A percentile compares a stretch with the other conserved stretches of the same genome.
Conservation (phyloP, 2,113 vertebrate genomes). For the Struthidea cinerea region DNA sequence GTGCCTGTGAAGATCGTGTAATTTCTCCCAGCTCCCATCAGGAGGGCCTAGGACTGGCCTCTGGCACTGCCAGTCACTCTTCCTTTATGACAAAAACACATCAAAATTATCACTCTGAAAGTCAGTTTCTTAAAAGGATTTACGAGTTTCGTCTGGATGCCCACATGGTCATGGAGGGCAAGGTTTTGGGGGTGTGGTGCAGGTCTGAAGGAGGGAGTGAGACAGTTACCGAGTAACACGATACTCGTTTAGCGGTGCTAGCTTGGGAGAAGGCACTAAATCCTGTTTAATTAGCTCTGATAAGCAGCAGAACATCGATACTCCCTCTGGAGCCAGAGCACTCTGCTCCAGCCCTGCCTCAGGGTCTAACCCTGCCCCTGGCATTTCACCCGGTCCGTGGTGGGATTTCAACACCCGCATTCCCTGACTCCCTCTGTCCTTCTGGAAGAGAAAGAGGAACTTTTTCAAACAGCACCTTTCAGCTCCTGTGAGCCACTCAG, state of each 20-base stretch:
- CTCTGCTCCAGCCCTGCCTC: neutral
- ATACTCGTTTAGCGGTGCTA: neutral
- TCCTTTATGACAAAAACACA: neutral
- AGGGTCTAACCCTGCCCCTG: accelerated
- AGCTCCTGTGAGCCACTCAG: neutral
- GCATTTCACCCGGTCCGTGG: neutral
- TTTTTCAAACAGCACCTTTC: neutral
- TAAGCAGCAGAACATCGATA: neutral
- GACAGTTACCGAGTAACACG: accelerated
- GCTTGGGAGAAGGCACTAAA: neutral
- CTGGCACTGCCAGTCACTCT: neutral
- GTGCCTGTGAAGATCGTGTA: accelerated
- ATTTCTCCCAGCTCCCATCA: neutral
- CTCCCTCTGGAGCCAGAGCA: neutral
- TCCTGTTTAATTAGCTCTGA: neutral
- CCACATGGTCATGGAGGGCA: accelerated
- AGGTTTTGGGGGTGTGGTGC: neutral
- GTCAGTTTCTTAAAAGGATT: neutral
- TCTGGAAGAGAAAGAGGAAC: neutral
- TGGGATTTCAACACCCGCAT: neutral
- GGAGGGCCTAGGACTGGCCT: neutral
- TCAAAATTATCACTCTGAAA: neutral
- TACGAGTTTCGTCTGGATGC: neutral
- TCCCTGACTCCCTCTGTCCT: neutral
- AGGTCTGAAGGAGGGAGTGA: neutral